Conservation (phyloP, 53 echinoderm and acorn worm genomes). For the Echinarachnius parma region DNA sequence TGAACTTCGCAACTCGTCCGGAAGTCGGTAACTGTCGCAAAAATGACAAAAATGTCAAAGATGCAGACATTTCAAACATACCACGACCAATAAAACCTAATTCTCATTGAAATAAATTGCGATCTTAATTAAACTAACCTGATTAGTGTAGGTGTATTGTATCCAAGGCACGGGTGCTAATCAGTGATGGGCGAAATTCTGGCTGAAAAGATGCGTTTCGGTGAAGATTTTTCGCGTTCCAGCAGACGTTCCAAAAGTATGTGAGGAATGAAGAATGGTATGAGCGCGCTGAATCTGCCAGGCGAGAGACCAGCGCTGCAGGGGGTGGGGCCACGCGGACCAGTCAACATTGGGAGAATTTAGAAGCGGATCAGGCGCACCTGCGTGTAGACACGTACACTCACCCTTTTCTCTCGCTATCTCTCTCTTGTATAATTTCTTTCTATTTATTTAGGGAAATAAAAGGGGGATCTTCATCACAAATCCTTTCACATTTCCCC, state of each 20-base stretch:
- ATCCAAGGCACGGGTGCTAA: conserved; percentile 88
- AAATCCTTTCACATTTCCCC: too few species aligned
- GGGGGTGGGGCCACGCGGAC: conserved; percentile 98
- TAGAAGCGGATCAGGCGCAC: conserved; percentile 62
- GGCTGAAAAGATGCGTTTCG: conserved; percentile 88
- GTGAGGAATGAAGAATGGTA: conserved; percentile 99
- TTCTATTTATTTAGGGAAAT: too few species aligned
- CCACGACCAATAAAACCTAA: conserved; percentile 65
- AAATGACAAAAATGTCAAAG: conserved; percentile 99
- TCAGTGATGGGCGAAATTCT: conserved; percentile 79
- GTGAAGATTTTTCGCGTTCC: conserved; percentile 99
- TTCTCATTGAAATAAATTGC: conserved; percentile 51
- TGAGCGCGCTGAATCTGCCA: conserved; percentile 63
- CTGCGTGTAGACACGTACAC: too few species aligned
- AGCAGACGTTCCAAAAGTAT: conserved; percentile 93
- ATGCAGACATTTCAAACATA: conserved; percentile 88
- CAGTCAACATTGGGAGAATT: conserved; percentile 88
- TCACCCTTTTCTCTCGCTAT: neutral
- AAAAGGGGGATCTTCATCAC: too few species aligned
- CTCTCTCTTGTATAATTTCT: neutral
- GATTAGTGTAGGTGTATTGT: conserved; percentile 56
- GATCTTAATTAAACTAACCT: conserved; percentile 64
- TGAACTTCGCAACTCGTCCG: conserved; percentile 85
- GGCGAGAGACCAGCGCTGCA: conserved; percentile 92
- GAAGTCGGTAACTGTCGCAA: conserved; percentile 98